Conservation (phyloP, 2,797 vertebrate genomes). For the Florisuga fusca region DNA sequence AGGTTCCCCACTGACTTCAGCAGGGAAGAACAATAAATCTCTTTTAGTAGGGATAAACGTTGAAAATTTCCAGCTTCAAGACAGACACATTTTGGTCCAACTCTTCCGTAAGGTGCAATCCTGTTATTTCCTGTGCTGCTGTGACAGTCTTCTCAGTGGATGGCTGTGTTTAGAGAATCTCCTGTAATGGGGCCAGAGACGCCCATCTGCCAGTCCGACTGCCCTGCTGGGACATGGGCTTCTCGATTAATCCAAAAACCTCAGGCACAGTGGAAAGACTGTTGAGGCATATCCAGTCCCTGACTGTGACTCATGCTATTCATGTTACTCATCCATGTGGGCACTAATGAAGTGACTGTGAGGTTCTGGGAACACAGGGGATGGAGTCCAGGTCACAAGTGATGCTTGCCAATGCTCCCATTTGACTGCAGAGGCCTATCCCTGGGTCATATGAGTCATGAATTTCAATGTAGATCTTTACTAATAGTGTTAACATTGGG, state of each 20-base stretch:
- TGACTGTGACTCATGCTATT: constrained; percentile 63
- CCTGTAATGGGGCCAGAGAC: constrained; percentile 44
- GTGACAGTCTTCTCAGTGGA: neutral
- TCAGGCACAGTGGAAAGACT: constrained; percentile 48
- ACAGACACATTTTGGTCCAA: neutral
- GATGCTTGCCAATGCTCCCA: constrained; percentile 35
- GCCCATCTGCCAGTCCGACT: constrained; percentile 58
- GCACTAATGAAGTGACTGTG: constrained; percentile 67
- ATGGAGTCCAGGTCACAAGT: constrained; percentile 47
- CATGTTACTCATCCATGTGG: constrained; percentile 64
- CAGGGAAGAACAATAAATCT: neutral
- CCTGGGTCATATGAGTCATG: constrained; percentile 60
- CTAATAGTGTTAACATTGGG: neutral
- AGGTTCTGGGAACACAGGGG: constrained; percentile 64
- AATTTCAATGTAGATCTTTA: constrained; percentile 41
- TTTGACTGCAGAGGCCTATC: constrained; percentile 13
- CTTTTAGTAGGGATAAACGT: neutral
- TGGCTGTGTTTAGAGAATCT: constrained; percentile 7
- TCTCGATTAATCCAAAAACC: constrained; percentile 38
- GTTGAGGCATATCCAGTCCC: constrained; percentile 52
- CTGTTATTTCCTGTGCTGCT: neutral
- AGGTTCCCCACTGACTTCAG: neutral
- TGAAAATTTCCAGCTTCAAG: neutral
- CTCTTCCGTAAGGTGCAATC: neutral
- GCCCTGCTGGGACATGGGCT: constrained; percentile 42